phyloP scores from a whole-genome alignment of 2,797 vertebrate species.

The Enteromius radiatus region DNA sequence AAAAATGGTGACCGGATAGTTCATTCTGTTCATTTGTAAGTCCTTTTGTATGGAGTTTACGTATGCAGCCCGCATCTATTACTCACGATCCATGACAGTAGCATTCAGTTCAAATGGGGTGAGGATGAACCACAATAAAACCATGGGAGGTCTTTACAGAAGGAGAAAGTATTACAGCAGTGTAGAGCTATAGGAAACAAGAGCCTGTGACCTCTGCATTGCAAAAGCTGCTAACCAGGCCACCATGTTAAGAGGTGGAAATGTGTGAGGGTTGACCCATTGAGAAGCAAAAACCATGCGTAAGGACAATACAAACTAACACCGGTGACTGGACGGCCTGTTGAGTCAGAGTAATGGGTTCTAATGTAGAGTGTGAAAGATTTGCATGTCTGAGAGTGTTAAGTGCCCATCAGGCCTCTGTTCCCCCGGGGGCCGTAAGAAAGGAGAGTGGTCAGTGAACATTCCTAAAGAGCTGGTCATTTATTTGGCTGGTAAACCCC shows the following conservation, averaged over 20 bases:
- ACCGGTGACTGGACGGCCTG: slow-evolving; percentile 45
- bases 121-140: slow-evolving; percentile 44
- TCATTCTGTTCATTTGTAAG: neutral
- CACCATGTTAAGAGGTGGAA: slow-evolving; percentile 54
- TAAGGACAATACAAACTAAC: slow-evolving; percentile 53
- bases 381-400: slow-evolving; percentile 64
- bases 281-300: slow-evolving; percentile 55
- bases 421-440: slow-evolving; percentile 38
- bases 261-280: slow-evolving; percentile 57
- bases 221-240: slow-evolving; percentile 46
- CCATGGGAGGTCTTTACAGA: slow-evolving; percentile 34
- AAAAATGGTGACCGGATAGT: neutral
- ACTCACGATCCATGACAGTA: slow-evolving; percentile 23
- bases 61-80: neutral
- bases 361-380: slow-evolving; percentile 60
- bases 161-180: slow-evolving; percentile 31
- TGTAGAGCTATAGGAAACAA: slow-evolving; percentile 42
- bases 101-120: slow-evolving; percentile 22
- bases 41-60: neutral
- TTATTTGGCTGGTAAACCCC: slow-evolving; percentile 20
- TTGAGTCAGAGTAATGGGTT: slow-evolving; percentile 52
- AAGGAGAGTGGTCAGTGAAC: slow-evolving; percentile 27
- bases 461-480: slow-evolving; percentile 45
- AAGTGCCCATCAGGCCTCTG: slow-evolving; percentile 56
- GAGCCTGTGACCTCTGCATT: slow-evolving; percentile 49